phyloP scores from a whole-genome alignment of 2,113 vertebrate genomes.

The Megalops atlanticus region DNA sequence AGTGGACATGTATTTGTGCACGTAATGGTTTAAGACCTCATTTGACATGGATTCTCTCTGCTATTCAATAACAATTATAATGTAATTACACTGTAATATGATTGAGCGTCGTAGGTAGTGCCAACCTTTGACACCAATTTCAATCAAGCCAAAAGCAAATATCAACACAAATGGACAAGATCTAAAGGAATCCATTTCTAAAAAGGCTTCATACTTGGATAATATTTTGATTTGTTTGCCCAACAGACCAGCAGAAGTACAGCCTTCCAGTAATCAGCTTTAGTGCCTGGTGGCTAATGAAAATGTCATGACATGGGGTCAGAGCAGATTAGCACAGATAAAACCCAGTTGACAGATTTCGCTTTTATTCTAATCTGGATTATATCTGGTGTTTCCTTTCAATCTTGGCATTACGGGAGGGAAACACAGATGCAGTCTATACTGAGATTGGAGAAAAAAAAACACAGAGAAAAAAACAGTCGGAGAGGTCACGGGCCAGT shows the following conservation, averaged over 20 bases:
- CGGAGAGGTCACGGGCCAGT: too few relatives aligned
- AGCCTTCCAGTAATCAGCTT: constrained; percentile 50
- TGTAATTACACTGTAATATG: constrained; percentile 60
- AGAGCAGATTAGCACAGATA: constrained; percentile 46
- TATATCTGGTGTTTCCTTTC: constrained; percentile 48
- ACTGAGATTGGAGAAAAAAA: constrained; percentile 33
- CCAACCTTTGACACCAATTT: constrained; percentile 56
- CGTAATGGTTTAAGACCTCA: constrained; percentile 50
- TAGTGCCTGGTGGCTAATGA: constrained; percentile 49
- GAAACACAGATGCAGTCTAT: constrained; percentile 34
- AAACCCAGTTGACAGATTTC: constrained; percentile 61
- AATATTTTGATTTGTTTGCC: constrained; percentile 56
- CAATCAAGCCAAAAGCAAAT: constrained; percentile 39
- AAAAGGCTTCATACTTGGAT: constrained; percentile 50
- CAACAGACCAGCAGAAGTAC: constrained; percentile 54
- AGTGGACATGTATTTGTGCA: constrained; percentile 37
- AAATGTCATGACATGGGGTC: constrained; percentile 55
- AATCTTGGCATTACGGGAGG: constrained; percentile 38
- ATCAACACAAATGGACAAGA: constrained; percentile 36
- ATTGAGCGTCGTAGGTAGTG: constrained; percentile 19
- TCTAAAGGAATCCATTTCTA: constrained; percentile 49
- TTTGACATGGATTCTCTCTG: constrained; percentile 64
- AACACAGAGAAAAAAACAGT: constrained; percentile 51
- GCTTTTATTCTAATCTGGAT: constrained; percentile 63
- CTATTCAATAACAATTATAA: constrained; percentile 56